Conservation (phyloP, 2,888 invertebrate species). For the Heliconius ethilla region DNA sequence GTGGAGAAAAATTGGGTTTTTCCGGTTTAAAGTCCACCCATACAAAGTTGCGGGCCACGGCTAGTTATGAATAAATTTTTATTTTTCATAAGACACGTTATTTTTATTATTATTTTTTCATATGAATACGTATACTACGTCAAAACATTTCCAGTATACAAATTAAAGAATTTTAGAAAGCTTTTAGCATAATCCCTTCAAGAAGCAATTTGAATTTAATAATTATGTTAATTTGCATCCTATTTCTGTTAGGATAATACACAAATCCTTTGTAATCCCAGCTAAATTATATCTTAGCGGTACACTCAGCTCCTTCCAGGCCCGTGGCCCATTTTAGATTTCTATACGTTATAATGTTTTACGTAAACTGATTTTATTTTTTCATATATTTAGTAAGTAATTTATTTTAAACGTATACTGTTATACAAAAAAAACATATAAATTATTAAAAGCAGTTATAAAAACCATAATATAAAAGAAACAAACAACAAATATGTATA, state of each 20-base stretch:
- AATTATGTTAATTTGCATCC: slow-evolving; percentile 28
- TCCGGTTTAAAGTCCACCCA: not conserved
- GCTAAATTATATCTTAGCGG: slow-evolving; percentile 29
- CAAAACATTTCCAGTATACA: not conserved
- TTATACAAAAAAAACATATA: too few relatives aligned
- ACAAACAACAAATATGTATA: too few relatives aligned
- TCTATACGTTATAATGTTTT: slow-evolving; percentile 7
- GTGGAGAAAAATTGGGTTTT: not conserved
- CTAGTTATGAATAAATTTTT: not conserved
- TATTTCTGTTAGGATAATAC: slow-evolving; percentile 25
- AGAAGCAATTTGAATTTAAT: slow-evolving; percentile 28
- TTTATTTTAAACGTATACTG: too few relatives aligned
- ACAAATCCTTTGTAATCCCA: slow-evolving; percentile 29
- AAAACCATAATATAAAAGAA: too few relatives aligned
- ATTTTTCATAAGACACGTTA: too few relatives aligned
- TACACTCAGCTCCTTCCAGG: slow-evolving; percentile 21
- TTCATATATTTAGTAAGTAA: too few relatives aligned
- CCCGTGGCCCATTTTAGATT: slow-evolving; percentile 7
- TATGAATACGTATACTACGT: not conserved
- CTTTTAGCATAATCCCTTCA: slow-evolving; percentile 16
- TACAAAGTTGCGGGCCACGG: not conserved
- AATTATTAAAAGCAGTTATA: too few relatives aligned
- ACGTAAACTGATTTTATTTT: not conserved
- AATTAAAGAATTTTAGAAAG: slow-evolving; percentile 6
- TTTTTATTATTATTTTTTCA: too few relatives aligned